A percentile compares a stretch with the other conserved stretches of the same genome.
Evolutionary conservation across 2,888 invertebrate genomes (phyloP).

Genomic region (Macrophya annulata): DNA sequence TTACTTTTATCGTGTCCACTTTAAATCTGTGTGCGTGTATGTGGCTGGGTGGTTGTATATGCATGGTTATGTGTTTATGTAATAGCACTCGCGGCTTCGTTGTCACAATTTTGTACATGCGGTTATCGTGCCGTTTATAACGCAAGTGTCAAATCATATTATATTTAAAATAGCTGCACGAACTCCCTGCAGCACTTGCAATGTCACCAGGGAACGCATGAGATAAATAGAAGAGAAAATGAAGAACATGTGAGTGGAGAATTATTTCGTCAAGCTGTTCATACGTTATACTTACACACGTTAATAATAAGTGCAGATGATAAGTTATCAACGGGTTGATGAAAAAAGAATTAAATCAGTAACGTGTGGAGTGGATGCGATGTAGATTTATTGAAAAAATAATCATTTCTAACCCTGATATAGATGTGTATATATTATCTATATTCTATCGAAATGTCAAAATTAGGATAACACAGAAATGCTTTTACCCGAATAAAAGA

Average conservation of each 20-base stretch:
- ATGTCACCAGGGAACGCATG: not conserved
- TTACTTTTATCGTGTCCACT: conserved; percentile 33
- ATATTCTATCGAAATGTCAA: not conserved
- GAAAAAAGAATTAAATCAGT: not conserved
- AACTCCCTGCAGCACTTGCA: conserved; percentile 11
- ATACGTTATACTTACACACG: not conserved
- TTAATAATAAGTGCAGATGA: not conserved
- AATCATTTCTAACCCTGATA: not conserved
- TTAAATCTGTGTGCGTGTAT: not conserved
- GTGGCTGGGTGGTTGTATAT: not conserved
- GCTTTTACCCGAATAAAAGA: conserved; percentile 38
- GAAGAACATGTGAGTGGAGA: not conserved
- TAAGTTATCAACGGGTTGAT: not conserved
- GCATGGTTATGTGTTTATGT: not conserved
- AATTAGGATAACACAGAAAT: not conserved
- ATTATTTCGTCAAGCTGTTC: not conserved
- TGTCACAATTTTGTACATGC: conserved; percentile 33
- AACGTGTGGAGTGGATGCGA: not conserved
- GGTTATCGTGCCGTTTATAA: conserved; percentile 35
- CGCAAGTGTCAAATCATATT: conserved; percentile 38
- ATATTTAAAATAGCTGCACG: conserved; percentile 35
- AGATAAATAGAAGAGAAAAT: conserved; percentile 18
- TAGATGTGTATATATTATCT: no score
- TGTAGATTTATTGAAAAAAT: not conserved
- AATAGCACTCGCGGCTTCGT: not conserved